A percentile compares a stretch with the other conserved stretches of the same genome.
Evolutionary conservation across 2,797 vertebrate species (phyloP).

Genomic region (Diglossa cyanea): DNA sequence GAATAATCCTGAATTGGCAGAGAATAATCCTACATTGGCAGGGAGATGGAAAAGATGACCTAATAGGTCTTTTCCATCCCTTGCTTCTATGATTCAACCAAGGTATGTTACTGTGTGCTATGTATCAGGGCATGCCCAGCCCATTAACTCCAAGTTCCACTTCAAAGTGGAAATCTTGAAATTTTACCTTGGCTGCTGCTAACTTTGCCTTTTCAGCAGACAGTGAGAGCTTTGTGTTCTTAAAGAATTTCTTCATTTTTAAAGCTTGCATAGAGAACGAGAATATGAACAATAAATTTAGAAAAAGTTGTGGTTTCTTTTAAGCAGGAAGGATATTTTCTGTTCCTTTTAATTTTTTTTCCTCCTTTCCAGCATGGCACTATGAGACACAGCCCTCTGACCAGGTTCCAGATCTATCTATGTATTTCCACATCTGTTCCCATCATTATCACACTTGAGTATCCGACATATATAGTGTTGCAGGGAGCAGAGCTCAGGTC

Average conservation of each 20-base stretch:
- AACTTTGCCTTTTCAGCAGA: constrained; percentile 64
- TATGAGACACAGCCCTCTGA: not conserved
- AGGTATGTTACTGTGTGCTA: constrained; percentile 69
- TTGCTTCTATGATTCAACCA: constrained; percentile 73
- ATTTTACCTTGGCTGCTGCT: constrained; percentile 43
- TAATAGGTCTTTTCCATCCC: constrained; percentile 76
- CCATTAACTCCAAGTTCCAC: constrained; percentile 65
- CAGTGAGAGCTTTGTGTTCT: constrained; percentile 33
- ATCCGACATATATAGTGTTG: not conserved
- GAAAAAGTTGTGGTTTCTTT: constrained; percentile 18
- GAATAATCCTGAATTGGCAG: constrained; percentile 80
- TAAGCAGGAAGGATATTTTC: not conserved
- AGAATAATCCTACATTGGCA: constrained; percentile 65
- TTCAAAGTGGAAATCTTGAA: constrained; percentile 75
- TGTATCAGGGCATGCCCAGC: constrained; percentile 62
- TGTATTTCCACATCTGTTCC: not conserved
- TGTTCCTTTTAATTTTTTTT: not conserved
- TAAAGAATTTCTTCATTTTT: constrained; percentile 4
- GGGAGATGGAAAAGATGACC: constrained; percentile 77
- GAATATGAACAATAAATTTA: constrained; percentile 25
- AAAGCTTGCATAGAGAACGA: not conserved
- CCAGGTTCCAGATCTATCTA: not conserved
- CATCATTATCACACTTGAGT: not conserved
- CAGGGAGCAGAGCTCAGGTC: not conserved
- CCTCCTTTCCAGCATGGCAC: not conserved